A percentile compares a stretch with the other conserved stretches of the same genome.
phyloP scores from a whole-genome alignment of 2,113 vertebrate species.

The Kryptolebias marmoratus region DNA sequence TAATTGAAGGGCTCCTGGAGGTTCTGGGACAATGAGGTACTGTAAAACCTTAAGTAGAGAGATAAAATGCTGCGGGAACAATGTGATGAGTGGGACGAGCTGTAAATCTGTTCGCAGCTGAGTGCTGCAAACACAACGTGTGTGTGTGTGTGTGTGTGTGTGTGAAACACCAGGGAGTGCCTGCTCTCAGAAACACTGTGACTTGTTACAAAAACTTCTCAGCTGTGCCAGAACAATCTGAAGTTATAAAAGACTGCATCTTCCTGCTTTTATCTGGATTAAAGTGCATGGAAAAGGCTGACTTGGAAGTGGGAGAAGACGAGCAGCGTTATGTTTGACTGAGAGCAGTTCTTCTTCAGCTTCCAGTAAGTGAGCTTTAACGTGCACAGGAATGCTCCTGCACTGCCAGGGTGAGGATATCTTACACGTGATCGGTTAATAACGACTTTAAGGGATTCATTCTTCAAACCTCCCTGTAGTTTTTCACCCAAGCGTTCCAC shows the following conservation, averaged over 20 bases:
- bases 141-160: neutral
- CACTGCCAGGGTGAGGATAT: slow-evolving; percentile 40
- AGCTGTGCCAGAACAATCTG: neutral
- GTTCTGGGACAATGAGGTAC: slow-evolving; percentile 49
- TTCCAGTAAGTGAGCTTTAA: slow-evolving; percentile 61
- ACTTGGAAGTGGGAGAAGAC: slow-evolving; percentile 19
- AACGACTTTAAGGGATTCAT: slow-evolving; percentile 48
- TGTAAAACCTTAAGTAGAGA: slow-evolving; percentile 67
- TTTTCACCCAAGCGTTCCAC: slow-evolving; percentile 23
- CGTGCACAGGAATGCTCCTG: slow-evolving; percentile 44
- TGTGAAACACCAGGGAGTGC: slow-evolving; percentile 20
- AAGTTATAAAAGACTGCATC: slow-evolving; percentile 18
- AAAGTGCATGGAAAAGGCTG: slow-evolving; percentile 20
- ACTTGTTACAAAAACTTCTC: slow-evolving; percentile 17
- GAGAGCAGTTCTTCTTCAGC: slow-evolving; percentile 43
- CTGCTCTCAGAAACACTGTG: slow-evolving; percentile 19
- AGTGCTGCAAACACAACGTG: slow-evolving; percentile 19
- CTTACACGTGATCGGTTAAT: slow-evolving; percentile 54
- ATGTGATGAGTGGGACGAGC: slow-evolving; percentile 62
- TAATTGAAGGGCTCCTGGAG: too few species aligned
- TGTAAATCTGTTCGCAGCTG: slow-evolving; percentile 69
- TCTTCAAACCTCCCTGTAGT: slow-evolving; percentile 10
- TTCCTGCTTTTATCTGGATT: slow-evolving; percentile 30
- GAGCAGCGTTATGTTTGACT: slow-evolving; percentile 12
- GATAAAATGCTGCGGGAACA: slow-evolving; percentile 66